A percentile compares a stretch with the other conserved stretches of the same genome.
phyloP scores from a whole-genome alignment of 2,113 vertebrate genomes.

The Chamaetylas fuelleborni region DNA sequence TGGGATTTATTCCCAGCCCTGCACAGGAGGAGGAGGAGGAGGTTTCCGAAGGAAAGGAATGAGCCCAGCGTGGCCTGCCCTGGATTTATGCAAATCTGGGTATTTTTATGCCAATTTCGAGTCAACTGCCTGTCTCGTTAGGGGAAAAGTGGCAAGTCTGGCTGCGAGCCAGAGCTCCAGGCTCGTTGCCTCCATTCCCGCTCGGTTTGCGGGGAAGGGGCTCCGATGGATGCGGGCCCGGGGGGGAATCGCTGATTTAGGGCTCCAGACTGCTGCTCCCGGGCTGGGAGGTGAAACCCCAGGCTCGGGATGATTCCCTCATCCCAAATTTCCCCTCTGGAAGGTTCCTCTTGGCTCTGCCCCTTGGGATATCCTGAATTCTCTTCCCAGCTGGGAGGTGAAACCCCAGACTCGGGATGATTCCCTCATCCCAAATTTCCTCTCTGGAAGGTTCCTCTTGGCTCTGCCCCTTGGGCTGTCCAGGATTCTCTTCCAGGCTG shows the following conservation, averaged over 20 bases:
- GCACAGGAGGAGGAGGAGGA: neutral
- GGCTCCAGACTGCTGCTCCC: rapidly evolving
- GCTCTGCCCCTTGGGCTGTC: neutral
- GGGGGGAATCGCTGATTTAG: neutral
- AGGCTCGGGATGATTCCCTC: neutral
- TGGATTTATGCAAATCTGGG: conserved; percentile 39
- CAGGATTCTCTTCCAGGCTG: neutral
- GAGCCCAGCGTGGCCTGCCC: neutral
- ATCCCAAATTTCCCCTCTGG: neutral
- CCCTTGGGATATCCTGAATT: neutral
- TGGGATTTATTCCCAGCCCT: neutral
- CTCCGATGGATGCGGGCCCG: rapidly evolving
- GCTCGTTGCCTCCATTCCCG: rapidly evolving
- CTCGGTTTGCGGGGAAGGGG: rapidly evolving
- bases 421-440: neutral
- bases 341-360: neutral
- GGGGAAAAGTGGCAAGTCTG: conserved; percentile 6
- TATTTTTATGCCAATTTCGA: conserved; percentile 49
- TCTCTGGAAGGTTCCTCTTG: neutral
- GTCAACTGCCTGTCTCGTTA: conserved; percentile 3
- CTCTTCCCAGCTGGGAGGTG: neutral
- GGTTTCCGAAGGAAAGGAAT: neutral
- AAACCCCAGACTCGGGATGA: neutral
- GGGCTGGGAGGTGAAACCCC: neutral
- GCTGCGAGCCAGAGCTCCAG: conserved; percentile 3